Conservation (phyloP, 2,797 vertebrate species). For the Squalus acanthias region DNA sequence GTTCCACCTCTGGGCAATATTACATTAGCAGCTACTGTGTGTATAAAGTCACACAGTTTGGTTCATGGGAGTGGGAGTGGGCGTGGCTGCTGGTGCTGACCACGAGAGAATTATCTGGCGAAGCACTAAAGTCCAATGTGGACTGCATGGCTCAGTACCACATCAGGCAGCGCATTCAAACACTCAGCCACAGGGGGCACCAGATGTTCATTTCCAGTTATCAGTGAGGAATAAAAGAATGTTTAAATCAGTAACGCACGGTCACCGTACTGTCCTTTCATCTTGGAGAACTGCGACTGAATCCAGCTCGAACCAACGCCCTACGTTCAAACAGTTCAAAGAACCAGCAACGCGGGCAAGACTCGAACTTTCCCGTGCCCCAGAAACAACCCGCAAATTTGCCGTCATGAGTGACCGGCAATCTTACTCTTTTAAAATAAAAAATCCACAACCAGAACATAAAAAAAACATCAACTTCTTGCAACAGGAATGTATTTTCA, state of each 20-base stretch:
- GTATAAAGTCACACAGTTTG: background rate
- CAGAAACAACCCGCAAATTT: background rate
- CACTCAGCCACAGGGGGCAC: background rate
- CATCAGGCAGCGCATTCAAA: background rate
- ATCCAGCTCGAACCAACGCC: background rate
- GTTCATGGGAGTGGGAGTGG: background rate
- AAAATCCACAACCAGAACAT: background rate
- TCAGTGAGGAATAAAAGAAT: background rate
- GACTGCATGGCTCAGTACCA: background rate
- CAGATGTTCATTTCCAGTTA: background rate
- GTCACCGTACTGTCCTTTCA: background rate
- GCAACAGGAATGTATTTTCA: background rate
- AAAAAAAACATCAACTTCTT: background rate
- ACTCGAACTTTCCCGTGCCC: background rate
- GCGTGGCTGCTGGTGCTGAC: background rate
- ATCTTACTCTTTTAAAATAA: background rate
- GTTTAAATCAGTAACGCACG: background rate
- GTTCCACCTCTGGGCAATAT: background rate
- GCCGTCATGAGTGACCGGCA: background rate
- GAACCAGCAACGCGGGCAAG: background rate
- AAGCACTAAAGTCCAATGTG: background rate
- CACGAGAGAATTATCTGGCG: background rate
- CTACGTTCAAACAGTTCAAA: background rate
- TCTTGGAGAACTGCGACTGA: background rate
- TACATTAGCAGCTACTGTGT: background rate